Base-by-base conservation (phyloP, 2,888 invertebrate genomes). In the Machimus rusticus region DNA sequence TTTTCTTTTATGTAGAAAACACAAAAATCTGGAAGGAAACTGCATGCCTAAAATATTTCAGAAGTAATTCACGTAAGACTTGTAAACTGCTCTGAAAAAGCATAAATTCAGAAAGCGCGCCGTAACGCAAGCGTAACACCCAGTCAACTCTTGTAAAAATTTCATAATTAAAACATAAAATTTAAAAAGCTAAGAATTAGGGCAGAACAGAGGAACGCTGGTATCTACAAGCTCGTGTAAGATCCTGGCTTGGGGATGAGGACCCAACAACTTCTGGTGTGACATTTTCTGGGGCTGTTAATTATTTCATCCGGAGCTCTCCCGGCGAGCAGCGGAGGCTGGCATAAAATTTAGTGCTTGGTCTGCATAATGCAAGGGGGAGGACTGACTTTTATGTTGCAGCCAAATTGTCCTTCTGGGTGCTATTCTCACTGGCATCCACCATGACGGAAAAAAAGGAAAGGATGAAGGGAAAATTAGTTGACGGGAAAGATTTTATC, bases 361-460 rank as follows among this genome's bases (percentile, higher is more conserved):
- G 82, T 82, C 57, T 57, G 82, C 82, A 82, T 57, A 82, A 82
- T 82, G 82, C 57, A 57, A 51, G 82, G 66, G 55, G 51, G 66
- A 57, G 57, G 37, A 57, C 28, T 82, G 82, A 82, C 66, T 82
- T 82, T 82, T 37, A 91, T 91, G 90, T 90, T 90, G 90, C 90
- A 90, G 90, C 90, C 91, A 91, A 91, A 92, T 91, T 91, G 90
- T 91, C 90, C 92, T 90, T 91, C 91, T 90, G 92, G 92, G 92
- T 91, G 90, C 90, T 91, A 92, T 91, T 92, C 91, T 90, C 90
- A 90, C 89, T 90, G 90, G 90, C 90, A 91, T 77, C 86, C 66
- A 88, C 81, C 86, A 88, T 37, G 82, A 82, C 82, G 66, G n/a
- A 82, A 82, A 81, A 82, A 82, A 82, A 82, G 19, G 37, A 57